These are phyloP conservation scores for Andrena minutula DNA, from an alignment of 2,888 invertebrate species.

Conservation along the genomic window DNA sequence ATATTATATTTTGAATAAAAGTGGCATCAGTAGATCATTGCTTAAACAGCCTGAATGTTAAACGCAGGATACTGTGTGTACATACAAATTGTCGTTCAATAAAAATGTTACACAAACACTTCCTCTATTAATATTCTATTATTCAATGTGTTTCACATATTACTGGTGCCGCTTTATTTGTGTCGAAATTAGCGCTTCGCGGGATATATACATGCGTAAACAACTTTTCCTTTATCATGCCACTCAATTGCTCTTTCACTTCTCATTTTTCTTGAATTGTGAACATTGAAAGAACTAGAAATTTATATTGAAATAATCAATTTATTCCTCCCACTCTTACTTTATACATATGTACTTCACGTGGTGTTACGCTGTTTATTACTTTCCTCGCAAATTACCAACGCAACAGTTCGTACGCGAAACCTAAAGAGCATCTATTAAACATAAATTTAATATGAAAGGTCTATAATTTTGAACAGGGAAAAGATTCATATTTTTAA, in stretches of 20 bases:
- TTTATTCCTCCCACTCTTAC: slow-evolving; percentile 14
- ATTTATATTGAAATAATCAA: slow-evolving; percentile 17
- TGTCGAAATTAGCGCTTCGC: slow-evolving; percentile 10
- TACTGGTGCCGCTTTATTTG: slow-evolving; percentile 30
- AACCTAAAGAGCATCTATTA: neutral
- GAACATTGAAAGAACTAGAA: slow-evolving; percentile 3
- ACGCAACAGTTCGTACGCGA: slow-evolving; percentile 7
- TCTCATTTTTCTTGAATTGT: neutral
- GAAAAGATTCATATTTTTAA: neutral
- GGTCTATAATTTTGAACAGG: neutral
- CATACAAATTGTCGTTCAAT: slow-evolving; percentile 33
- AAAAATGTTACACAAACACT: slow-evolving; percentile 12
- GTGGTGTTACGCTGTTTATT: slow-evolving; percentile 4
- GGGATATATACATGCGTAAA: neutral
- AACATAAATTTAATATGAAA: slow-evolving; percentile 7
- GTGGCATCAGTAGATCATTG: slow-evolving; percentile 44
- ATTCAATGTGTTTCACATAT: slow-evolving; percentile 17
- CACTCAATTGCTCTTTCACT: neutral
- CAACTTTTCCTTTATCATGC: neutral
- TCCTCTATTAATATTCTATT: slow-evolving; percentile 4
- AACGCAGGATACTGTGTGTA: slow-evolving; percentile 31
- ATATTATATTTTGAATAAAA: slow-evolving; percentile 62
- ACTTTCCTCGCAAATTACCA: slow-evolving; percentile 10
- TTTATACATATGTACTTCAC: slow-evolving; percentile 7
- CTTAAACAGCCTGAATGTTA: slow-evolving; percentile 26